Evolutionary conservation across 1,140 invertebrate species (phyloP).

Genomic region (Hycleus phaleratus): DNA sequence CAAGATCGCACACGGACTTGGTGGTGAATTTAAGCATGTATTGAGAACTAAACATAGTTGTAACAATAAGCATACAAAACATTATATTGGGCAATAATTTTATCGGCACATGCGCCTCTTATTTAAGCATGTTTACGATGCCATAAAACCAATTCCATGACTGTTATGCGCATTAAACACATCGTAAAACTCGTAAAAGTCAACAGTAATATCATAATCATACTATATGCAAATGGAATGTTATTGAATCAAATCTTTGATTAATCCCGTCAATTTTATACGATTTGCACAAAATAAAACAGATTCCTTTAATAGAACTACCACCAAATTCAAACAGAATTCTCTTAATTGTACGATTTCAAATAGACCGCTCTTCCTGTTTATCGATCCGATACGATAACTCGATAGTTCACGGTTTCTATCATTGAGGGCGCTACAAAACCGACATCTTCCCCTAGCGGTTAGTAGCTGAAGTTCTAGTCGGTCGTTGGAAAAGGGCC

Average conservation of each 20-base stretch:
- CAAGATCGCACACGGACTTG: constrained; percentile 9
- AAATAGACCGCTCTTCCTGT: no score
- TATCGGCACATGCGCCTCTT: constrained; percentile 25
- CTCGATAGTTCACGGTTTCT: neutral
- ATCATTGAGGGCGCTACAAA: constrained; percentile 14
- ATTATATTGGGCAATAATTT: neutral
- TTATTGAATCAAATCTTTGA: constrained; percentile 19
- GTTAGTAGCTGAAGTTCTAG: constrained; percentile 1
- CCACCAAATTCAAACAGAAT: no score
- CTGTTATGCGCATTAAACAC: constrained; percentile 35
- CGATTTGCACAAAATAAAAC: neutral
- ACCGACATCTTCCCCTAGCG: constrained; percentile 3
- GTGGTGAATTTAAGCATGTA: neutral
- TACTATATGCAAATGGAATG: constrained; percentile 5
- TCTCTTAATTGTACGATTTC: no score
- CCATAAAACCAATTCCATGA: constrained; percentile 32
- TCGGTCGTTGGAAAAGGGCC: no score
- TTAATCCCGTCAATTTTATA: constrained; percentile 13
- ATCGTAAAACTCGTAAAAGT: constrained; percentile 35
- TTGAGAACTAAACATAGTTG: no score
- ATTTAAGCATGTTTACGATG: constrained; percentile 25
- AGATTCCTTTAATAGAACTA: no score
- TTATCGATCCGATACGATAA: no score
- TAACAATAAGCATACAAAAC: no score
- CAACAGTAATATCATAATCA: constrained; percentile 34